These are phyloP conservation scores for Sphenopsis melanotis DNA, from an alignment of 2,797 vertebrate genomes.

Conservation along the genomic window DNA sequence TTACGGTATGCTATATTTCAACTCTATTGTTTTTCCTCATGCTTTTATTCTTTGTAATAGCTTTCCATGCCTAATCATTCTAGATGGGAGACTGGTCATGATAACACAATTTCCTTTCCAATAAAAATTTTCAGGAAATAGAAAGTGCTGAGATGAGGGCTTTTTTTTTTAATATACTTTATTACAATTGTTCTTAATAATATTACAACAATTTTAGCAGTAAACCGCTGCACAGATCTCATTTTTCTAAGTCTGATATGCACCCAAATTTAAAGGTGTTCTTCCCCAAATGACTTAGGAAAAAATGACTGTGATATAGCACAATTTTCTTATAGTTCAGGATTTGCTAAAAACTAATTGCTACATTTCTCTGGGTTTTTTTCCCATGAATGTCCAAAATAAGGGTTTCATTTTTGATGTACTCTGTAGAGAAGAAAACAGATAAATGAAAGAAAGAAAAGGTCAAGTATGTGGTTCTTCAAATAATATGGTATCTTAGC, in stretches of 20 bases:
- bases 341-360: neutral
- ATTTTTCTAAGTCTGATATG: neutral
- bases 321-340: fast-evolving
- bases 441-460: neutral
- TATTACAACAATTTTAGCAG: neutral
- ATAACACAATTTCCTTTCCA: neutral
- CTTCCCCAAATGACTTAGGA: neutral
- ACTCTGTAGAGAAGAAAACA: neutral
- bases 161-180: neutral
- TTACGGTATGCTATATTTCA: neutral
- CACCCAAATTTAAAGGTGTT: neutral
- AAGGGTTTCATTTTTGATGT: neutral
- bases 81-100: neutral
- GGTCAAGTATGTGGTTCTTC: neutral
- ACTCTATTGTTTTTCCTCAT: neutral
- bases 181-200: neutral
- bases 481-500: neutral
- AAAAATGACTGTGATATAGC: fast-evolving
- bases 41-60: neutral
- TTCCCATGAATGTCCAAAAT: neutral
- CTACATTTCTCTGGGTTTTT: fast-evolving
- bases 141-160: neutral
- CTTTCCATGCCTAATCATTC: neutral
- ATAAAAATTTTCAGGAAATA: neutral
- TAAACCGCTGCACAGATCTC: neutral